Conservation (phyloP, 2,797 vertebrate genomes). For the Rhodeus uyekii region DNA sequence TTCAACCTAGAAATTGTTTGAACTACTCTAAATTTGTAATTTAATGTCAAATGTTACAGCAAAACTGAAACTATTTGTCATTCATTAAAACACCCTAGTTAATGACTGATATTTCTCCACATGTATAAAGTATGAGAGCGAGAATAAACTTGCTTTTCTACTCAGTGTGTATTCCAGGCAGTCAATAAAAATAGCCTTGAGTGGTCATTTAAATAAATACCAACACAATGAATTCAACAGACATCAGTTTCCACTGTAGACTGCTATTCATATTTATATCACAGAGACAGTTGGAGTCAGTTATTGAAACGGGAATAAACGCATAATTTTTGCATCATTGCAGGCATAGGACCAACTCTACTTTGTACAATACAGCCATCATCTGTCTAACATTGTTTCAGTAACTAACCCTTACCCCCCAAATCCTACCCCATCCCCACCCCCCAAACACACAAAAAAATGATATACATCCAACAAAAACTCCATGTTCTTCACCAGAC, state of each 20-base stretch:
- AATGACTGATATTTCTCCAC: not conserved
- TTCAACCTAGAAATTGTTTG: not conserved
- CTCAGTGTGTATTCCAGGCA: not conserved
- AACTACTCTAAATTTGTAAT: not conserved
- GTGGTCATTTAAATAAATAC: conserved; percentile 3
- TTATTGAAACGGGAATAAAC: conserved; percentile 84
- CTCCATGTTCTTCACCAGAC: conserved; percentile 66
- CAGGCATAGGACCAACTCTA: conserved; percentile 81
- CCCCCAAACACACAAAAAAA: conserved; percentile 59
- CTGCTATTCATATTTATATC: conserved; percentile 80
- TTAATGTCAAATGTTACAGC: not conserved
- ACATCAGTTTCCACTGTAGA: conserved; percentile 71
- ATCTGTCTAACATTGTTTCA: conserved; percentile 73
- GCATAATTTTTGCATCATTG: conserved; percentile 76
- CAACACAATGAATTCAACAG: conserved; percentile 53
- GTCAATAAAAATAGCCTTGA: not conserved
- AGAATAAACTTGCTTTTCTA: conserved; percentile 10
- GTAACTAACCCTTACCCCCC: conserved; percentile 71
- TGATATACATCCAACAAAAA: conserved; percentile 70
- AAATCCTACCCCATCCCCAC: conserved; percentile 44
- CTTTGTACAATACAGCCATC: conserved; percentile 81
- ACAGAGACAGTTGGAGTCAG: conserved; percentile 80
- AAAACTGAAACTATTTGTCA: not conserved
- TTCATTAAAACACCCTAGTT: not conserved
- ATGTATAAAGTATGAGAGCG: not conserved